A percentile compares a stretch with the other conserved stretches of the same genome.
Conservation (phyloP, 2,113 vertebrate genomes). For the Phalacrocorax aristotelis region DNA sequence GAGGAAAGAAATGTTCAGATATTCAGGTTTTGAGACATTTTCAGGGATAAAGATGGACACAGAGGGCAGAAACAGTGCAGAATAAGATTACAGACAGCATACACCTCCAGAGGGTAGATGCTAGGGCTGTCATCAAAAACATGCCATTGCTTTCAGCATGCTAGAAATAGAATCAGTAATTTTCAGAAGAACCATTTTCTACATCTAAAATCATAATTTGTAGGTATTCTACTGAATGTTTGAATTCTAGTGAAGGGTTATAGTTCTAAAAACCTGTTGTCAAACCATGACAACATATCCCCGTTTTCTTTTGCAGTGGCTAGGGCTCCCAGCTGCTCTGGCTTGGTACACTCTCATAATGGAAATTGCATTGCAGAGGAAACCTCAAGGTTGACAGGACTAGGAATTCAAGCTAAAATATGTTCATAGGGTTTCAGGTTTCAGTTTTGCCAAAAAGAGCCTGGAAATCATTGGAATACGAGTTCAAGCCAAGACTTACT, state of each 20-base stretch:
- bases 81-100: neutral
- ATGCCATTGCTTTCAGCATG: neutral
- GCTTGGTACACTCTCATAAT: neutral
- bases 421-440: neutral
- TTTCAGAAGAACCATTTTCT: neutral
- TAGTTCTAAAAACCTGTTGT: neutral
- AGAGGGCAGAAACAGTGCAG: neutral
- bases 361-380: neutral
- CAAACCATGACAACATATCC: neutral
- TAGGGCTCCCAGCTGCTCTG: neutral
- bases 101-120: neutral
- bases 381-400: neutral
- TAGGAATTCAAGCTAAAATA: neutral
- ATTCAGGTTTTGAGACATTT: neutral
- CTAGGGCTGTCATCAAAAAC: neutral
- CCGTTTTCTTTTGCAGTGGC: neutral
- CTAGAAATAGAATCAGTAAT: neutral
- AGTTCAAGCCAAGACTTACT: neutral
- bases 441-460: neutral
- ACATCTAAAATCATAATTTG: neutral
- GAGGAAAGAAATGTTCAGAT: neutral
- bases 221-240: neutral
- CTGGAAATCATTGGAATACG: neutral
- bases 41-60: neutral
- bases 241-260: neutral